Percentiles rank a stretch among this genome's conserved stretches.
Conservation (phyloP, 2,113 vertebrate genomes). For the Vulpes vulpes region DNA sequence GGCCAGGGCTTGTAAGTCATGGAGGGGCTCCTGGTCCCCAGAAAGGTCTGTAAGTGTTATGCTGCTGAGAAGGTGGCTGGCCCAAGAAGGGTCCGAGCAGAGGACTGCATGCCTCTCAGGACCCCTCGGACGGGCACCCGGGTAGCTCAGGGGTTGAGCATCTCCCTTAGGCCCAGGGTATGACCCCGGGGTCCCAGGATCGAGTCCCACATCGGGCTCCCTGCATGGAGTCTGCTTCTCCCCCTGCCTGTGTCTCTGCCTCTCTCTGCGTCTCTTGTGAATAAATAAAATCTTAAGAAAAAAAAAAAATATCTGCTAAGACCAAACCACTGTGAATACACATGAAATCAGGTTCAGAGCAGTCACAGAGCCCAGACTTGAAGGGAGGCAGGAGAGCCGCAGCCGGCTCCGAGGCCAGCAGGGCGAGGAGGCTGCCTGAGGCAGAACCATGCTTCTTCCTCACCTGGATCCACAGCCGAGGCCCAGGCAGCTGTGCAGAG, state of each 20-base stretch:
- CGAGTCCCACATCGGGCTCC: too few species aligned
- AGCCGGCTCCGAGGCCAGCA: not conserved
- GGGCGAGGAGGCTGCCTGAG: not conserved
- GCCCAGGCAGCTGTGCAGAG: too few species aligned
- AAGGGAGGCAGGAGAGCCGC: not conserved
- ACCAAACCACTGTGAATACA: not conserved
- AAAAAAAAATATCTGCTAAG: not conserved
- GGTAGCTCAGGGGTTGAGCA: too few species aligned
- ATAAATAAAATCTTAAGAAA: too few species aligned
- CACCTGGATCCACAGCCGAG: not conserved
- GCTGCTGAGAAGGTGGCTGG: not conserved
- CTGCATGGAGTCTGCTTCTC: too few species aligned
- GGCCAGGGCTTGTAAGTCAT: accelerated
- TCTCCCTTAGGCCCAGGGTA: too few species aligned
- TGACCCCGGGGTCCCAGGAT: too few species aligned
- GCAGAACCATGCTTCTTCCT: not conserved
- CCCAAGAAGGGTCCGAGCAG: not conserved
- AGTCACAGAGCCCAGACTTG: not conserved
- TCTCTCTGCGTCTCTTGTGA: too few species aligned
- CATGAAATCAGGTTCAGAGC: not conserved
- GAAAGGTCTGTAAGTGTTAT: not conserved
- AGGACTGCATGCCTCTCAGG: not conserved
- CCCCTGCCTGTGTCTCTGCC: too few species aligned
- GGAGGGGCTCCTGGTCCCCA: not conserved
- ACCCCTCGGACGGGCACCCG: not conserved